A percentile compares a stretch with the other conserved stretches of the same genome.
These are phyloP conservation scores for Gorsachius goisagi DNA, from an alignment of 2,113 vertebrate species.

Conservation along the genomic window DNA sequence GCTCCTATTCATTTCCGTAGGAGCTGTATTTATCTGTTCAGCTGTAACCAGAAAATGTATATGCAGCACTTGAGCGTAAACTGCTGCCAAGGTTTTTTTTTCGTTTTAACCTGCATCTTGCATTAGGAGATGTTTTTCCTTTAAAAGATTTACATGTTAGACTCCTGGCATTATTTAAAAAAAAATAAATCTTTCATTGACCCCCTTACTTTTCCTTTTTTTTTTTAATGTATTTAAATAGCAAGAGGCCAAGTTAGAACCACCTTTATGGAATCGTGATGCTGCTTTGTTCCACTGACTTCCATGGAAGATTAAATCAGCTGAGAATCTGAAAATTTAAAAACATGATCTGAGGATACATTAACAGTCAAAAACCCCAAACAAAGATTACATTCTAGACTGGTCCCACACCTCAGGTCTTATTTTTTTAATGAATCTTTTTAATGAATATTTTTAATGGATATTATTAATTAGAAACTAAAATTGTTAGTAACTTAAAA, in stretches of 20 bases:
- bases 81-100: neutral
- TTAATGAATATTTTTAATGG: neutral
- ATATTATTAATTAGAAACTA: neutral
- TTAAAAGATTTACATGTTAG: neutral
- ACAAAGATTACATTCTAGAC: neutral
- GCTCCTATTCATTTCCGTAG: neutral
- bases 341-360: neutral
- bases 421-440: neutral
- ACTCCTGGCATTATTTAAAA: neutral
- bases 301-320: neutral
- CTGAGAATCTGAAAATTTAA: neutral
- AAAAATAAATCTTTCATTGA: neutral
- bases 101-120: neutral
- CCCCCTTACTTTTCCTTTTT: neutral
- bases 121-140: neutral
- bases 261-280: neutral
- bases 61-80: neutral
- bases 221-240: neutral
- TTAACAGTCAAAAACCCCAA: neutral
- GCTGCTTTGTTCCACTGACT: neutral
- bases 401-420: neutral
- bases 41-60: conserved; percentile 9
- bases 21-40: neutral
- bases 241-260: neutral
- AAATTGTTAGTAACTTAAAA: neutral